Evolutionary conservation across 2,797 vertebrate genomes (phyloP).

Genomic region (Myoxocephalus aenaeus): DNA sequence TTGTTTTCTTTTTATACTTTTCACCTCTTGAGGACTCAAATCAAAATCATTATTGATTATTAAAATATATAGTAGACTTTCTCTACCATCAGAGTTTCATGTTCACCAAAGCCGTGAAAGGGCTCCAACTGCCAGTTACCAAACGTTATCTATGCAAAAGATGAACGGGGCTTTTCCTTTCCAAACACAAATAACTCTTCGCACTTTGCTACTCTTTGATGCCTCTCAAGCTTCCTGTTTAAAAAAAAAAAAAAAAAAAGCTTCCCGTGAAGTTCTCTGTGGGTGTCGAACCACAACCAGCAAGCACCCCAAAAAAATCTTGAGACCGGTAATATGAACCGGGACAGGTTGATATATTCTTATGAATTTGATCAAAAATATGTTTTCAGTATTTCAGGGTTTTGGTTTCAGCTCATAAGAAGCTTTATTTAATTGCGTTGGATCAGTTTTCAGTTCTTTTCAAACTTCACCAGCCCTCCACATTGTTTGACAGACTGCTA

Average conservation of each 20-base stretch:
- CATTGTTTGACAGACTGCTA: slow-evolving; percentile 13
- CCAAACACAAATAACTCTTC: background rate
- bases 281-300: background rate
- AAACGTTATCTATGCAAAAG: background rate
- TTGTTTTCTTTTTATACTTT: background rate
- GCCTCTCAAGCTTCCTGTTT: slow-evolving; percentile 13
- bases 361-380: background rate
- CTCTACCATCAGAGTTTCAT: background rate
- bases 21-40: background rate
- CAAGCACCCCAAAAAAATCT: slow-evolving; percentile 3
- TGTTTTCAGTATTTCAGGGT: slow-evolving; percentile 9
- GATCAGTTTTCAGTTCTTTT: slow-evolving; percentile 8
- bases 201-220: slow-evolving; percentile 17
- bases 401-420: slow-evolving; percentile 2
- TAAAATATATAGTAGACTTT: no score
- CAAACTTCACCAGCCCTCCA: slow-evolving; percentile 1
- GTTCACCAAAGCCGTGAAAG: background rate
- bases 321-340: background rate
- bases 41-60: no score
- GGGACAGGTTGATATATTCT: slow-evolving; percentile 4
- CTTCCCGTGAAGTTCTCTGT: background rate
- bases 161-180: background rate
- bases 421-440: slow-evolving; percentile 7
- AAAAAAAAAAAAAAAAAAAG: background rate
- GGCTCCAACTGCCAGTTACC: background rate